Evolutionary conservation across 1,140 invertebrate species (phyloP), one percentile per base, ranked within the genome.

Genomic region (Lycorma delicatula): DNA sequence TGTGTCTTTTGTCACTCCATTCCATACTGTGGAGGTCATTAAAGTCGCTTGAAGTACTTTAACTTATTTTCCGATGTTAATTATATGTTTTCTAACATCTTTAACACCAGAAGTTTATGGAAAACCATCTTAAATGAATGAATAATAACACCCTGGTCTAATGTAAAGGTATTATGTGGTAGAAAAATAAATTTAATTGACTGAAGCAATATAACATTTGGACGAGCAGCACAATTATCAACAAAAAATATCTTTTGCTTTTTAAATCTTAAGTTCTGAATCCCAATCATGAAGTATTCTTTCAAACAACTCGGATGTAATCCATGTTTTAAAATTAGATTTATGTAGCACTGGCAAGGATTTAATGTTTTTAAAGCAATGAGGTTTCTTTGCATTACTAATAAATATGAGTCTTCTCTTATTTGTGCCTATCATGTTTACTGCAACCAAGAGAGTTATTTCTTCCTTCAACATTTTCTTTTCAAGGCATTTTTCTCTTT

Each of bases 361-460:
- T 49, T 59, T 60, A 9, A 51, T 34, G n/a, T 31, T 31, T 28
- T 52, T 60, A 23, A 56, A 60, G 36, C 53, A 60, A n/a, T 47
- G 29, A 36, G 59, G 59, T 12, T 36, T 26, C 27, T 59, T 29
- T 1, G 22, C 41, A 12, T 60, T 60, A n/a, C 52, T 44, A 16
- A 55, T 49, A 9, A 55, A 26, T 23, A 55, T 29, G 16, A 56
- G 44, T 48, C 22, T 92, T 68, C 81, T 83, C 60, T 81, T 79
- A 13, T 71, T 71, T 36, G 52, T 60, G 7, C 60, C 62, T 28
- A 72, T 66, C 34, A 60, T 67, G 7, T 70, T 70, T 11, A 23
- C 44, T 54, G 53, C 63, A 2, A 73, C 59, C 23, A 74, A 38
- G 18, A 70, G 63, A 9, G 72, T 75, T 0, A 74, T 48, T 25